Evolutionary conservation across 2,797 vertebrate species (phyloP).

Genomic region (Leptatherina wallacei): DNA sequence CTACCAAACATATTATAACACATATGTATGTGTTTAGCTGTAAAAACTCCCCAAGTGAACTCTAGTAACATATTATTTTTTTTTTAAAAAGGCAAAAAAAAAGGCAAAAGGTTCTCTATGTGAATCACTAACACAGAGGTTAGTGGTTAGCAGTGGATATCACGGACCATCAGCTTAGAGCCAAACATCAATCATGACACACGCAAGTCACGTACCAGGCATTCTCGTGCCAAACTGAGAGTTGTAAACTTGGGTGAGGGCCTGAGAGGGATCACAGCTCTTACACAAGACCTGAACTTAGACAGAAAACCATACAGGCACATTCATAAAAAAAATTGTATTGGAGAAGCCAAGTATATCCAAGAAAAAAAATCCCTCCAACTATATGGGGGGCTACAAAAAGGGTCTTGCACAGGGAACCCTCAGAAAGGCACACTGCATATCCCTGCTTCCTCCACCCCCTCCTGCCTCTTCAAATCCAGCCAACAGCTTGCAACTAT

Average conservation of each 20-base stretch:
- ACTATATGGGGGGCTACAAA: constrained; percentile 51
- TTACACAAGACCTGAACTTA: constrained; percentile 44
- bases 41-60: constrained; percentile 13
- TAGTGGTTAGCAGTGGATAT: constrained; percentile 53
- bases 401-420: constrained; percentile 62
- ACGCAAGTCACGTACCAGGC: constrained; percentile 50
- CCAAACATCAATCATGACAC: constrained; percentile 68
- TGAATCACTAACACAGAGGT: constrained; percentile 35
- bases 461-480: constrained; percentile 64
- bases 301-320: constrained; percentile 71
- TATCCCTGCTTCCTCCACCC: constrained; percentile 59
- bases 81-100: neutral
- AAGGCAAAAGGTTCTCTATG: constrained; percentile 5
- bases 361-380: constrained; percentile 77
- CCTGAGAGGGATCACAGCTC: constrained; percentile 39
- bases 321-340: constrained; percentile 62
- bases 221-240: constrained; percentile 53
- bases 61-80: neutral
- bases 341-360: constrained; percentile 67
- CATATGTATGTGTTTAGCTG: neutral
- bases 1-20: neutral
- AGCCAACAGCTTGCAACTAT: constrained; percentile 86
- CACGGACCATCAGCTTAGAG: constrained; percentile 55
- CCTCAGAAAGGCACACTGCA: constrained; percentile 63
- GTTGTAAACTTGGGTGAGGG: constrained; percentile 48